These are phyloP conservation scores for Trachymyrmex septentrionalis DNA, from an alignment of 1,140 invertebrate species.

Conservation along the genomic window DNA sequence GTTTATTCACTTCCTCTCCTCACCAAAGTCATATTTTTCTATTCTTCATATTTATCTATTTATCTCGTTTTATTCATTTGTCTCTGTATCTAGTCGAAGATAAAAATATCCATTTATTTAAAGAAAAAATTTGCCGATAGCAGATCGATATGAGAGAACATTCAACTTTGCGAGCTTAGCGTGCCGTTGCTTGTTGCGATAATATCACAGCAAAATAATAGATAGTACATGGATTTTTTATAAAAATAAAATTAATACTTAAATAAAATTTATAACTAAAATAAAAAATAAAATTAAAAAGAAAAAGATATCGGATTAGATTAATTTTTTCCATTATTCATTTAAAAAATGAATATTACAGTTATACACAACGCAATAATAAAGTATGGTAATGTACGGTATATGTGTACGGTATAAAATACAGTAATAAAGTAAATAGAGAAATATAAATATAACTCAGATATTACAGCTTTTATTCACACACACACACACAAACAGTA, in stretches of 20 bases:
- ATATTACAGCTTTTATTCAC: neutral
- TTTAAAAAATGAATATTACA: neutral
- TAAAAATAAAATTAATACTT: neutral
- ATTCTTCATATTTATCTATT: no score
- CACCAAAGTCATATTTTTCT: neutral
- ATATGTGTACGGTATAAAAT: neutral
- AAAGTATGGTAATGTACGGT: no score
- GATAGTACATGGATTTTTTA: neutral
- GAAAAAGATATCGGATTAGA: neutral
- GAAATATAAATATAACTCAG: neutral
- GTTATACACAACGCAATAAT: neutral
- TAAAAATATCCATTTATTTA: slow-evolving; percentile 36
- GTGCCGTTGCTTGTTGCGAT: neutral
- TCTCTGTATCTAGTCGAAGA: neutral
- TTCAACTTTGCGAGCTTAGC: neutral
- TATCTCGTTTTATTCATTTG: slow-evolving; percentile 1
- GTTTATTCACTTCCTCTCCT: slow-evolving; percentile 1
- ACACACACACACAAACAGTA: no score
- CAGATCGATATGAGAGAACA: slow-evolving; percentile 13
- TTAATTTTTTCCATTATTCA: neutral
- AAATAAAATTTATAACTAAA: neutral
- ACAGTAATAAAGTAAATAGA: neutral
- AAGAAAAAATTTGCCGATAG: slow-evolving; percentile 17
- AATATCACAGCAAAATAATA: neutral
- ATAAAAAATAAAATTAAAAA: neutral